Conservation (phyloP, 2,113 vertebrate genomes). For the Dicentrarchus labrax region DNA sequence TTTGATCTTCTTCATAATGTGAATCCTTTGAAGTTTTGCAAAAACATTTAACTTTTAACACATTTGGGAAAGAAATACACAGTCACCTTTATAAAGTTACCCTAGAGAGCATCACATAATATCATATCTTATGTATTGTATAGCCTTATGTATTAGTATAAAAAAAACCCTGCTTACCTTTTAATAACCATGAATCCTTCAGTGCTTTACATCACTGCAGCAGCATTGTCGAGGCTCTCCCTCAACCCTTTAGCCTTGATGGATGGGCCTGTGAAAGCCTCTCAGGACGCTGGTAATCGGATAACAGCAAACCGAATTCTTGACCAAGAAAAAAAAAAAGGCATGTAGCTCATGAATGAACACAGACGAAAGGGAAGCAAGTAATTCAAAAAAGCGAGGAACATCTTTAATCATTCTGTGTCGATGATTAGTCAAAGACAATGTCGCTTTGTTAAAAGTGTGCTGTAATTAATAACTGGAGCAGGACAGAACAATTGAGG, state of each 20-base stretch:
- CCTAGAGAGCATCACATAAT: not conserved
- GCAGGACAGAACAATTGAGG: slow-evolving; percentile 73
- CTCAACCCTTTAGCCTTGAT: slow-evolving; percentile 77
- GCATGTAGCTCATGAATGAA: slow-evolving; percentile 69
- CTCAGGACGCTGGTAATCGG: slow-evolving; percentile 76
- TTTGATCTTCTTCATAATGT: slow-evolving; percentile 23
- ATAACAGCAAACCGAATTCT: slow-evolving; percentile 77
- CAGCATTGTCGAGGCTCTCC: slow-evolving; percentile 56
- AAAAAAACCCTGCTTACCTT: slow-evolving; percentile 35
- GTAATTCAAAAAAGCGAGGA: slow-evolving; percentile 73
- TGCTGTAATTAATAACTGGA: slow-evolving; percentile 83
- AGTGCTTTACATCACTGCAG: slow-evolving; percentile 66
- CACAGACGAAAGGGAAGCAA: slow-evolving; percentile 40
- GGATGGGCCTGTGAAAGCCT: slow-evolving; percentile 77
- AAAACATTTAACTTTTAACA: slow-evolving; percentile 19
- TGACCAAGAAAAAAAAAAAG: slow-evolving; percentile 47
- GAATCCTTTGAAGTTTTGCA: slow-evolving; percentile 14
- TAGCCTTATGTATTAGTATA: slow-evolving; percentile 40
- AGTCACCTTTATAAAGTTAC: slow-evolving; percentile 2
- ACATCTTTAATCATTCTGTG: slow-evolving; percentile 82
- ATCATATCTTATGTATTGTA: not conserved
- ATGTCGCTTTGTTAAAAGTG: slow-evolving; percentile 84
- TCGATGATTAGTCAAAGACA: slow-evolving; percentile 84
- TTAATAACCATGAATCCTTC: slow-evolving; percentile 60
- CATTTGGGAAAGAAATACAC: not conserved